phyloP scores from a whole-genome alignment of 2,797 vertebrate genomes.

The Carcharodon carcharias region DNA sequence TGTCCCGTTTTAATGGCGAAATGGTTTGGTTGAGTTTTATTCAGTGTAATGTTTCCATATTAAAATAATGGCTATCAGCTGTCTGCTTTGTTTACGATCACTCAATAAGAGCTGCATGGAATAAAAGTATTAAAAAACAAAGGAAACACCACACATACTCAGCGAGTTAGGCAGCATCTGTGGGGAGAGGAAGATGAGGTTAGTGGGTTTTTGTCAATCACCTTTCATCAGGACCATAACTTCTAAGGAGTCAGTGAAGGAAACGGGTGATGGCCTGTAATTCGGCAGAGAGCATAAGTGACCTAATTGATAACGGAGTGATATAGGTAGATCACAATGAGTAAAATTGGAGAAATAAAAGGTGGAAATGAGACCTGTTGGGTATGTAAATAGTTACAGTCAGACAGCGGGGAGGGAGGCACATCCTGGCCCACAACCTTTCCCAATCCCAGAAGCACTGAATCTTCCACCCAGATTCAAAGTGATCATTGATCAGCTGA shows the following conservation, averaged over 20 bases:
- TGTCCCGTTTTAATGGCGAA: neutral
- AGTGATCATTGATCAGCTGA: neutral
- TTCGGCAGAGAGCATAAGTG: neutral
- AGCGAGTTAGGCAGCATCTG: neutral
- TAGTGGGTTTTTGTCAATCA: neutral
- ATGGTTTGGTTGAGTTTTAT: neutral
- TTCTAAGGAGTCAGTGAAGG: neutral
- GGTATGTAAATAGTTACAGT: neutral
- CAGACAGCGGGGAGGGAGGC: neutral
- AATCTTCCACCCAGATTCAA: neutral
- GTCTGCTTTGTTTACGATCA: neutral
- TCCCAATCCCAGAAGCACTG: neutral
- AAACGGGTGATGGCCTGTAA: neutral
- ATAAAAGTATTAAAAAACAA: neutral
- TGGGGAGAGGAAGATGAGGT: neutral
- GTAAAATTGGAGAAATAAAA: neutral
- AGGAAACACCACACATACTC: neutral
- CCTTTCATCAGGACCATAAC: neutral
- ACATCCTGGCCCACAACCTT: neutral
- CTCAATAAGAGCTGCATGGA: neutral
- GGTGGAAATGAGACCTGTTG: neutral
- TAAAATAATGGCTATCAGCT: conserved; percentile 8
- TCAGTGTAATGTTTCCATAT: neutral
- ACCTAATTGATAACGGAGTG: neutral
- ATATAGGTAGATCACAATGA: neutral